These are phyloP conservation scores for Budorcas taxicolor DNA, from an alignment of 2,113 vertebrate species.

Conservation along the genomic window DNA sequence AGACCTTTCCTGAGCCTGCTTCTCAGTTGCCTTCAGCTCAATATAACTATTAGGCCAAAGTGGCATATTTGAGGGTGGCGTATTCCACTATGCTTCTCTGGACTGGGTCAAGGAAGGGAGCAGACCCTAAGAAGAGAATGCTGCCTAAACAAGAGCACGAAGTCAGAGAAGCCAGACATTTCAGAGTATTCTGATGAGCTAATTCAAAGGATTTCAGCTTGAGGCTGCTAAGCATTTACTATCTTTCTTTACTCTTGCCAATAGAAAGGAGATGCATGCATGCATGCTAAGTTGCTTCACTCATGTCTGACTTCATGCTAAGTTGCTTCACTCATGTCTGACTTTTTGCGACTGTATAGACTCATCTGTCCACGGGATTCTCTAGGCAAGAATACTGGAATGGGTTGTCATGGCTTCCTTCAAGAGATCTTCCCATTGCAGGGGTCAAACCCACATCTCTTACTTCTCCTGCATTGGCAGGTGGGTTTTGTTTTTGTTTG, in stretches of 20 bases:
- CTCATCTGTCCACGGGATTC: neutral
- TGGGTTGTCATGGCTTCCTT: neutral
- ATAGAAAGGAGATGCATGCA: neutral
- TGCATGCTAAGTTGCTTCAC: neutral
- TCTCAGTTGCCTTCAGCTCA: neutral
- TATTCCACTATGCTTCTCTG: neutral
- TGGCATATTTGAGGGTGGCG: neutral
- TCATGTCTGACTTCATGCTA: neutral
- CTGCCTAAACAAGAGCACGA: neutral
- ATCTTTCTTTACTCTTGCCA: neutral
- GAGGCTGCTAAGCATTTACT: neutral
- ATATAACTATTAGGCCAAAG: neutral
- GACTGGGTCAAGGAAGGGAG: neutral
- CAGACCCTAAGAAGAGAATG: neutral
- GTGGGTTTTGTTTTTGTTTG: neutral
- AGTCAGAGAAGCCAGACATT: neutral
- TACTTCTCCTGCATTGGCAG: neutral
- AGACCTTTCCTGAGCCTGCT: neutral
- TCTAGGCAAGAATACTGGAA: neutral
- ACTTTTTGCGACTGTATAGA: neutral
- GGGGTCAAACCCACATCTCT: neutral
- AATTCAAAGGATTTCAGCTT: neutral
- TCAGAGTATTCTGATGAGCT: neutral
- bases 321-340: neutral
- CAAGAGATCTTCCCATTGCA: neutral